Evolutionary conservation across 2,797 vertebrate genomes (phyloP), one percentile per base, ranked within the genome.

Genomic region (Botia kubotai): DNA sequence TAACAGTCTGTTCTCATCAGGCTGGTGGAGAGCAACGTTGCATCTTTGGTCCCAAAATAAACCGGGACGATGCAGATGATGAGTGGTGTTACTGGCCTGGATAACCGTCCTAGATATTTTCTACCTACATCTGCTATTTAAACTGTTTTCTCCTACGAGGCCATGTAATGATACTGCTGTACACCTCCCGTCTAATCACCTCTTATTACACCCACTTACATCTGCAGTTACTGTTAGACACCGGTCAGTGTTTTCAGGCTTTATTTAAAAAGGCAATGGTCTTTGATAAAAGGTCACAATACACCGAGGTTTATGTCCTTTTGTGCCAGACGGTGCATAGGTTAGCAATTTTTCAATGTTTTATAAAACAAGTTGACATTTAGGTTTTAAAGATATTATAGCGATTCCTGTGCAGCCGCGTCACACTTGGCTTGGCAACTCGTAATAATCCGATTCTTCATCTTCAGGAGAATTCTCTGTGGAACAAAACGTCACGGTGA

Each of bases 91-190:
- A 48, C 74, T 89, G 92, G 62, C 94, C 93, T 92, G 89, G 90
- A 91, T 93, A 90, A 86, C 67, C 87, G 93, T 88, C 92, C 93
- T 86, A 94, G 80, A 92, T 93, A 84, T 74, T 55, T 79, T 86
- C 80, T 48, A 87, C 78, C 82, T 80, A 75, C 53, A 75, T 83
- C 86, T 79, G 62, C 80, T 63, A 50, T 58, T 63, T 46, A 63
- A 46, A 29, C 72, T 29, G 39, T 50, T 77, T 21, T 52, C 14
- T 29, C 80, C 84, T 85, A 83, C 55, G 29, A 83, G 85, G 84
- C 83, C 77, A 86, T 66, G 46, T 57, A 75, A 70, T 83, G 69
- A 86, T 63, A 63, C 19, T 3, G 14, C 60, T 33, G 23, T 16
- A 63, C 6, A 63, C 60, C 60, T 63, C 23, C 26, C 14, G 12